Percentiles rank a stretch among this genome's conserved stretches.
phyloP scores from a whole-genome alignment of 2,113 vertebrate species.

The Crotophaga sulcirostris region DNA sequence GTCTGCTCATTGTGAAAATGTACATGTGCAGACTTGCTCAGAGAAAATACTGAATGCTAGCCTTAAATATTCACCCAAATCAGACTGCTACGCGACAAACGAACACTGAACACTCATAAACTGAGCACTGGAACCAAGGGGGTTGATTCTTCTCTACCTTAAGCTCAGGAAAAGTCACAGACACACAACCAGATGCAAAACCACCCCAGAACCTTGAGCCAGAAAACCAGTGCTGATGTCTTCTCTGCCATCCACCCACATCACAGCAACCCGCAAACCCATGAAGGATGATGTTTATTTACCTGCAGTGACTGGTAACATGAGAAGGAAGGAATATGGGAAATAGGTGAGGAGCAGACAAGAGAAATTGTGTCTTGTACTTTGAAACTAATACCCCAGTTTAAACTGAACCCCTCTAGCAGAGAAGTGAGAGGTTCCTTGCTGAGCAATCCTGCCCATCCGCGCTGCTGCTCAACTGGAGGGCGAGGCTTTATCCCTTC shows the following conservation, averaged over 20 bases:
- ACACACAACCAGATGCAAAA: neutral
- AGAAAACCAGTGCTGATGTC: neutral
- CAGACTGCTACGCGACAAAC: neutral
- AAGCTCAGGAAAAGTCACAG: neutral
- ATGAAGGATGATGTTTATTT: too few relatives aligned
- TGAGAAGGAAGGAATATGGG: neutral
- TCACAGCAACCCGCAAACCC: neutral
- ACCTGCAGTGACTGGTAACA: neutral
- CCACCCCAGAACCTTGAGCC: neutral
- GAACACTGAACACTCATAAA: neutral
- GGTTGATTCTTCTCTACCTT: neutral
- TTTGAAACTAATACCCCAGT: neutral
- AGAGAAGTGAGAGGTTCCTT: accelerated
- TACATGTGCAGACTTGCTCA: neutral
- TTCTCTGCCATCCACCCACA: neutral
- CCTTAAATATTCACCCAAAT: neutral
- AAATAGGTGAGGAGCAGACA: too few relatives aligned
- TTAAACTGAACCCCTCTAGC: neutral
- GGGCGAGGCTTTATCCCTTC: neutral
- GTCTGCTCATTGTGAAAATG: neutral
- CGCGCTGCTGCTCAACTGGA: neutral
- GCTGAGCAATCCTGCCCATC: neutral
- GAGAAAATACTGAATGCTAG: neutral
- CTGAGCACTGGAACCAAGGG: neutral
- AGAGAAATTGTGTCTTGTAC: neutral